A percentile compares a stretch with the other conserved stretches of the same genome.
Evolutionary conservation across 2,113 vertebrate genomes (phyloP).

Genomic region (Triplophysa siluroides): DNA sequence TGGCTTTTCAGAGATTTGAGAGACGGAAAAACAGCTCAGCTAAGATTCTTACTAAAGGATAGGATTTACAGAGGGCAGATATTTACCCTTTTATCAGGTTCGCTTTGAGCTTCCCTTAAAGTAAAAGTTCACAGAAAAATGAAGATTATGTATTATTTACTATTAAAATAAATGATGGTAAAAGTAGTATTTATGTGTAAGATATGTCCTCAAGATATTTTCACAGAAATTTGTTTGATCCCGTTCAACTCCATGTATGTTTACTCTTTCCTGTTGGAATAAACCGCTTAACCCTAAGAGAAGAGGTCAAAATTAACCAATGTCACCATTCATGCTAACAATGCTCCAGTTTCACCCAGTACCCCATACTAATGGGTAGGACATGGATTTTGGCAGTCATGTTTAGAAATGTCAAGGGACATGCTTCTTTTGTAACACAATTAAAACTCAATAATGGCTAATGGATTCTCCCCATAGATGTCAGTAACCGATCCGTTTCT

Average conservation of each 20-base stretch:
- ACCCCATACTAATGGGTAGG: conserved; percentile 32
- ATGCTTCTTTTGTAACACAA: conserved; percentile 11
- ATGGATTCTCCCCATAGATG: conserved; percentile 12
- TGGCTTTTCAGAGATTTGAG: conserved; percentile 6
- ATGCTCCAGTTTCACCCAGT: conserved; percentile 18
- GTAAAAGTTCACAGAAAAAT: background rate
- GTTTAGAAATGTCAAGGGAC: conserved; percentile 4
- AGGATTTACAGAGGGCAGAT: conserved; percentile 24
- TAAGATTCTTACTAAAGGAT: conserved; percentile 28
- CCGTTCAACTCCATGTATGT: background rate
- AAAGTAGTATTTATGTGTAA: no score
- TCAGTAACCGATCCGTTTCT: conserved; percentile 10
- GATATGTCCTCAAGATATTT: no score
- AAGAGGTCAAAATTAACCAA: conserved; percentile 23
- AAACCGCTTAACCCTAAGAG: background rate
- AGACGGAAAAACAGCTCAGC: background rate
- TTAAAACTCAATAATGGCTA: conserved; percentile 1
- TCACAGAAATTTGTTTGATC: no score
- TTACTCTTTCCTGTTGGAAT: conserved; percentile 19
- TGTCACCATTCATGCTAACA: conserved; percentile 43
- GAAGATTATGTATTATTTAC: no score
- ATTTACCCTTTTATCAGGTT: conserved; percentile 17
- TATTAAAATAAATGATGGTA: no score
- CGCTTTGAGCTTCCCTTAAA: background rate
- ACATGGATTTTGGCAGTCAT: conserved; percentile 38